Base-by-base conservation (phyloP, 2,797 vertebrate genomes). In the Rhadinocentrus ornatus region DNA sequence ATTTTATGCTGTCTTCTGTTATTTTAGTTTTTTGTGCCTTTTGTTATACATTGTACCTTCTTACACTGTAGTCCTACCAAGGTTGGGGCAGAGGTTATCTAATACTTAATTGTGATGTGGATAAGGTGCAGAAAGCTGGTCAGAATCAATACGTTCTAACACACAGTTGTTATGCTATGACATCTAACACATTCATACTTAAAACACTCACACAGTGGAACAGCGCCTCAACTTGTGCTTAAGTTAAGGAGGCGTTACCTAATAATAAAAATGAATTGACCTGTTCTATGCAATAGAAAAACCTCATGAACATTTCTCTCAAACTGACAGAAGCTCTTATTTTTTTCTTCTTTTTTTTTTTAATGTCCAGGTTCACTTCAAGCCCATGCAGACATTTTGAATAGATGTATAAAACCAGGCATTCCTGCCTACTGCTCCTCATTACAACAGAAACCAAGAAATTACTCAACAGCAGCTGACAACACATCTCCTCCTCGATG, bases 391-490 rank as follows among this genome's bases (percentile, higher is more conserved):
- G 68, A 89, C n/a, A 37, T 64, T 32, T 55, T 91, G n/a, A 86
- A 77, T 67, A 67, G 73, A 66, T 60, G 31, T 71, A 46, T 78
- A 18, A 77, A 72, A 26, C 70, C 67, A 4, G 48, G 46, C 27
- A 35, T 58, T 71, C 78, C 85, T 39, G 46, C 78, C 22, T 58
- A 5, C 76, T 87, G 69, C 67, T 67, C 75, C 24, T 72, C 70
- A 39, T 39, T 75, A 10, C 75, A 72, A 37, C 61, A 75, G 1
- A 88, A 86, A 81, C 76, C 32, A 0, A 86, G 84, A 70, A 84
- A 66, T 64, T 96, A 94, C 52, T 90, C 94, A 53, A 95, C 94
- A 0, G 93, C 93, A 0, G 81, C 95, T 4, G 91, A 87, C 88
- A 93, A 91, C 26, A 90, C 84, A 3, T 62, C 87, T 2, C 93